Evolutionary conservation across 2,888 invertebrate genomes (phyloP), one percentile per base, ranked within the genome.

Genomic region (Eupithecia subfuscata): DNA sequence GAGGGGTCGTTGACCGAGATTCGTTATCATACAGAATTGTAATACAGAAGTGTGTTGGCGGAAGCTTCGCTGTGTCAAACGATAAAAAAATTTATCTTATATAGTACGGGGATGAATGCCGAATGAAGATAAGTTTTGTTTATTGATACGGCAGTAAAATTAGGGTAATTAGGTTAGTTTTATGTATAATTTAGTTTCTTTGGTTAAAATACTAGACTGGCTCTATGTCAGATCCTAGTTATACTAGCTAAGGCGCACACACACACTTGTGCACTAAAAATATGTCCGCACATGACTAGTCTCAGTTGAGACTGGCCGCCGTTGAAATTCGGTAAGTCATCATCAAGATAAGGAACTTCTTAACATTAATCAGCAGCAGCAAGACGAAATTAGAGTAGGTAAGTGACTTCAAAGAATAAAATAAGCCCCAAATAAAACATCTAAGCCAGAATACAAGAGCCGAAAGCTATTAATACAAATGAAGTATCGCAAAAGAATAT

Each of bases 1-100:
- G 82, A 37, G 48, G 48, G 80, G 76, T 80, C 78, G 76, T 40
- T 74, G 48, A 77, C 78, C 79, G 75, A 70, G 63, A 82, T 79
- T 77, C 43, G 78, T 73, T 82, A 81, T 82, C 83, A 78, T 65
- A 37, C 22, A 56, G 52, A 56, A 56, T 18, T 56, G 56, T 22
- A 56, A 77, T 76, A 40, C 71, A 69, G 80, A 69, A 73, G 70
- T 72, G 45, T 63, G 75, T 56, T 70, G 70, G 56, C 73, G 80
- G 77, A 78, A 75, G 73, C 65, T 71, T 70, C 56, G 2, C 68
- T 4, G 25, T 34, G 12, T 73, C 9, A 12, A 43, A 25, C 30
- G 22, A 60, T 34, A 60, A 22, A 69, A n/a, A 45, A 60, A 43
- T 14, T 0, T 65, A 22, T 40, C 9, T 16, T 37, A 11, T 37